phyloP scores from a whole-genome alignment of 2,888 invertebrate species.

The Drosophila kokeensis region DNA sequence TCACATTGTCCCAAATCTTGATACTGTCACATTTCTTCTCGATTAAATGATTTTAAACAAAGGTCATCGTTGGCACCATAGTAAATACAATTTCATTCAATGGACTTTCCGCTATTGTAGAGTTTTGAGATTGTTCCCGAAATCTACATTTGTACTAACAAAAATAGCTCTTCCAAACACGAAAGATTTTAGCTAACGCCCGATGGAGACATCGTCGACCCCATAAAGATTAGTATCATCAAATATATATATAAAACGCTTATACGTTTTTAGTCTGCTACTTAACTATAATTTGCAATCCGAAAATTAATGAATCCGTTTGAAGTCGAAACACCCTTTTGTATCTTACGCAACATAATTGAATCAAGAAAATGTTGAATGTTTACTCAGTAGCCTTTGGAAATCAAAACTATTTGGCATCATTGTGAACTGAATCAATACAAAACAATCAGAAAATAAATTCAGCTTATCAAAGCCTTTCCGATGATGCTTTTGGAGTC shows the following conservation, averaged over 20 bases:
- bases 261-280: neutral
- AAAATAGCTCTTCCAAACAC: neutral
- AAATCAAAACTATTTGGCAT: neutral
- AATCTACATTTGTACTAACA: neutral
- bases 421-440: neutral
- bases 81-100: neutral
- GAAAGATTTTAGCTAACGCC: too few species aligned
- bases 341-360: neutral
- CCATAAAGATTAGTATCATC: neutral
- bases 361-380: neutral
- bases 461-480: neutral
- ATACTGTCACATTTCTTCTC: neutral
- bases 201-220: too few species aligned
- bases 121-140: neutral
- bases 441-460: neutral
- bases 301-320: too few species aligned
- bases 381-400: neutral
- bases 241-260: neutral
- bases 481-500: neutral
- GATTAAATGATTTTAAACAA: neutral
- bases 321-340: neutral
- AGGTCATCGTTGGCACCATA: neutral
- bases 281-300: neutral
- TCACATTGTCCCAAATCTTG: neutral
- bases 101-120: neutral